These are phyloP conservation scores for Magallana ariakensis DNA, from an alignment of 1,140 invertebrate genomes.

Conservation along the genomic window DNA sequence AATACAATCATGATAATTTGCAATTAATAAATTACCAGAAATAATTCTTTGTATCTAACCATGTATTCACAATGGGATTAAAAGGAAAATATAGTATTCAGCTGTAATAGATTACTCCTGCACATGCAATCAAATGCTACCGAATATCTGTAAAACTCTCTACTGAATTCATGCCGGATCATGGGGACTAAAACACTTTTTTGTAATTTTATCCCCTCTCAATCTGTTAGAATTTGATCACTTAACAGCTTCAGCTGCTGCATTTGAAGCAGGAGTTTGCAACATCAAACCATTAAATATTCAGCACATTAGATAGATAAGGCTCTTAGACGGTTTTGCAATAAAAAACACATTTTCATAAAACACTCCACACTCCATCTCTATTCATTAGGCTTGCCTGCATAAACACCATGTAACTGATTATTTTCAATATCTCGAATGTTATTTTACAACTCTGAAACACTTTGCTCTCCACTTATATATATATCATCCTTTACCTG, in stretches of 20 bases:
- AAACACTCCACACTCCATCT: neutral
- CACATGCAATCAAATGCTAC: no score
- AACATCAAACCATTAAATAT: neutral
- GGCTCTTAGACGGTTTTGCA: neutral
- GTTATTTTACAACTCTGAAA: no score
- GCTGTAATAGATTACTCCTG: no score
- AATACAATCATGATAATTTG: no score
- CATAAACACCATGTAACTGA: neutral
- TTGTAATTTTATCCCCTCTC: neutral
- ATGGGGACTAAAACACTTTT: neutral
- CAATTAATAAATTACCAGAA: no score
- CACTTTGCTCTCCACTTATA: neutral
- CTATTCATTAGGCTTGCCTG: neutral
- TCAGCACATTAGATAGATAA: slow-evolving; percentile 36
- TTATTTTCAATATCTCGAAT: neutral
- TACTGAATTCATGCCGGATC: no score
- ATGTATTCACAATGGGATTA: no score
- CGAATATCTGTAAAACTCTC: no score
- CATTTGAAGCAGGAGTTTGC: neutral
- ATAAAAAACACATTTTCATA: slow-evolving; percentile 30
- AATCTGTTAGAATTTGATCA: slow-evolving; percentile 29
- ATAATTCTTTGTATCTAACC: no score
- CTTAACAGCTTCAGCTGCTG: slow-evolving; percentile 22
- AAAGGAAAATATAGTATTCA: no score
- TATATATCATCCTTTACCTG: neutral